Conservation (phyloP, 2,113 vertebrate species). For the Craseonycteris thonglongyai region DNA sequence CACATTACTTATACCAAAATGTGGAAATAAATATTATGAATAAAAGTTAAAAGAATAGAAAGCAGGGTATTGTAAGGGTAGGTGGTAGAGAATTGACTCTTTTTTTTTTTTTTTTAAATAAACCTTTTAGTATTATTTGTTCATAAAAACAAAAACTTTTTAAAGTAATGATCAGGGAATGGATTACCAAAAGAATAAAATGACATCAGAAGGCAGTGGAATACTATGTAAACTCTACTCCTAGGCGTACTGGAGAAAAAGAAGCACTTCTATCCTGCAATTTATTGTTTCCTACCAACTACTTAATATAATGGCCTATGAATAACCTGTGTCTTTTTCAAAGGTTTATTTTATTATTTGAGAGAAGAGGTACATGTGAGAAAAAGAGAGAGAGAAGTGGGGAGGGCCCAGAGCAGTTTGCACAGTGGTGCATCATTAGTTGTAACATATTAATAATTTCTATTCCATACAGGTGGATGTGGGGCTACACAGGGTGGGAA, state of each 20-base stretch:
- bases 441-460: too few relatives aligned
- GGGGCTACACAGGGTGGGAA: too few relatives aligned
- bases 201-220: neutral
- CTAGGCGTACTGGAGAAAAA: neutral
- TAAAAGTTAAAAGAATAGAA: neutral
- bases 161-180: neutral
- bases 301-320: neutral
- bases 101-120: neutral
- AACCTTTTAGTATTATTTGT: neutral
- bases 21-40: neutral
- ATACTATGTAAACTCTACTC: neutral
- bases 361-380: too few relatives aligned
- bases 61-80: neutral
- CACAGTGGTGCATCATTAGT: too few relatives aligned
- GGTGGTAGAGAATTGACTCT: neutral
- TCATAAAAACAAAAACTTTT: conserved; percentile 15
- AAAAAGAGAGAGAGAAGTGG: too few relatives aligned
- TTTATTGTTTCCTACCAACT: neutral
- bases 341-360: too few relatives aligned
- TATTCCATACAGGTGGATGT: too few relatives aligned
- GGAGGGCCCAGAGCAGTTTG: too few relatives aligned
- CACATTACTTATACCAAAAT: conserved; percentile 26
- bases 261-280: neutral
- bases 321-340: neutral
- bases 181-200: conserved; percentile 31